Evolutionary conservation across 2,797 vertebrate genomes (phyloP).

Genomic region (Neoniphon sammara): DNA sequence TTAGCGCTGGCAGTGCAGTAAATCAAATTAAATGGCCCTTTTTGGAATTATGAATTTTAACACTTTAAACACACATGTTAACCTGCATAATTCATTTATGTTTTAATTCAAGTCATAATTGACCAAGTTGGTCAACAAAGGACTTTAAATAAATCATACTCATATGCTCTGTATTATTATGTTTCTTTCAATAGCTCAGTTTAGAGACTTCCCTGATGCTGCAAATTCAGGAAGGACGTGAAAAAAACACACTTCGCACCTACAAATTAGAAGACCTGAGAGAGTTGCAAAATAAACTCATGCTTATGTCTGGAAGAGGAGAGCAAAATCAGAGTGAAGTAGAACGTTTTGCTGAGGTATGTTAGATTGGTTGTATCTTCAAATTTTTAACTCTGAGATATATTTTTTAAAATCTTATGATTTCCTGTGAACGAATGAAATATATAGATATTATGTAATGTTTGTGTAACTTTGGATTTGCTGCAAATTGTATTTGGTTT

Average conservation of each 20-base stretch:
- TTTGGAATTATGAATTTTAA: background rate
- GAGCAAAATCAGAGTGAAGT: slow-evolving; percentile 87
- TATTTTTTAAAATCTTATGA: too few species aligned
- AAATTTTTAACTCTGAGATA: too few species aligned
- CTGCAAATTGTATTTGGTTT: background rate
- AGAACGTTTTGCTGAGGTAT: slow-evolving; percentile 89
- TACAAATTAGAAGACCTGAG: slow-evolving; percentile 84
- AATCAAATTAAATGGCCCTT: background rate
- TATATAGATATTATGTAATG: background rate
- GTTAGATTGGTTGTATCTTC: slow-evolving; percentile 1
- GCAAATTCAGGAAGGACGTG: slow-evolving; percentile 67
- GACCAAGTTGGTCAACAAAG: background rate
- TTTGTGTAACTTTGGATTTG: too few species aligned
- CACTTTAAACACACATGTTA: background rate
- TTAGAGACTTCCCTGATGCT: slow-evolving; percentile 82
- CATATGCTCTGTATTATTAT: background rate
- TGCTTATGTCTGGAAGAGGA: slow-evolving; percentile 92
- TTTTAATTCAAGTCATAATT: too few species aligned
- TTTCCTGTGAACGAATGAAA: background rate
- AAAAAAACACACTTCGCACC: slow-evolving; percentile 38
- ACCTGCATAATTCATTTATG: too few species aligned
- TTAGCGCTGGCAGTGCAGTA: too few species aligned
- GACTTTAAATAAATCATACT: background rate
- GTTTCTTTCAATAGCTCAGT: slow-evolving; percentile 75
- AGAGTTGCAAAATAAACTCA: slow-evolving; percentile 92